Evolutionary conservation across 2,797 vertebrate species (phyloP).

Genomic region (Amazona ochrocephala): DNA sequence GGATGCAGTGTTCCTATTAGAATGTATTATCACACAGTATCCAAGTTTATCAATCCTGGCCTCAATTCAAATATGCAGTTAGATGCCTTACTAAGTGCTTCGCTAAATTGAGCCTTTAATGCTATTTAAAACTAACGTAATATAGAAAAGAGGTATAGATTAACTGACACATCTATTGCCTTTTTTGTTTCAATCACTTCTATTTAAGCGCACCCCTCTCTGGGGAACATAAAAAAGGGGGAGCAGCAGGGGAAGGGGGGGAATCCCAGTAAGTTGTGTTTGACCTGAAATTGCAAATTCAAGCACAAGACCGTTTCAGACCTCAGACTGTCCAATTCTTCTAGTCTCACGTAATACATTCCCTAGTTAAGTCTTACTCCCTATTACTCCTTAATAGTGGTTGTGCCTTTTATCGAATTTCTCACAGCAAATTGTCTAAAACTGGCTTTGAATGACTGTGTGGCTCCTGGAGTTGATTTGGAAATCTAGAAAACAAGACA

Average conservation of each 20-base stretch:
- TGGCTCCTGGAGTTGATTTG: slow-evolving; percentile 6
- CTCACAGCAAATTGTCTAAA: slow-evolving; percentile 15
- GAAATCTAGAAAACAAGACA: slow-evolving; percentile 28
- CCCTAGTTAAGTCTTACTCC: neutral
- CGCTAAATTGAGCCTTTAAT: slow-evolving; percentile 59
- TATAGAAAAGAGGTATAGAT: slow-evolving; percentile 56
- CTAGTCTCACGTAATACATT: neutral
- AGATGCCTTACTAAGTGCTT: slow-evolving; percentile 60
- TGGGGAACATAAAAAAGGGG: neutral
- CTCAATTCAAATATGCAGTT: slow-evolving; percentile 50
- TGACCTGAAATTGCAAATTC: slow-evolving; percentile 23
- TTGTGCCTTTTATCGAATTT: slow-evolving; percentile 38
- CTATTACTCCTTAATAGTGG: neutral
- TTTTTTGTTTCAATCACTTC: slow-evolving; percentile 20
- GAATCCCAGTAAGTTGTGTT: neutral
- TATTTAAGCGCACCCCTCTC: neutral
- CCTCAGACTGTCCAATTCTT: neutral
- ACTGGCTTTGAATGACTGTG: neutral
- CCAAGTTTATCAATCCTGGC: slow-evolving; percentile 63
- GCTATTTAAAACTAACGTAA: slow-evolving; percentile 66
- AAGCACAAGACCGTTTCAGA: neutral
- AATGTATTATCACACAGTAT: slow-evolving; percentile 19
- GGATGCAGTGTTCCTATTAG: neutral
- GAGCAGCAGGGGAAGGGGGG: neutral
- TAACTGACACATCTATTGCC: slow-evolving; percentile 33